A percentile compares a stretch with the other conserved stretches of the same genome.
Conservation (phyloP, 2,888 invertebrate species). For the Acrobasis suavella region DNA sequence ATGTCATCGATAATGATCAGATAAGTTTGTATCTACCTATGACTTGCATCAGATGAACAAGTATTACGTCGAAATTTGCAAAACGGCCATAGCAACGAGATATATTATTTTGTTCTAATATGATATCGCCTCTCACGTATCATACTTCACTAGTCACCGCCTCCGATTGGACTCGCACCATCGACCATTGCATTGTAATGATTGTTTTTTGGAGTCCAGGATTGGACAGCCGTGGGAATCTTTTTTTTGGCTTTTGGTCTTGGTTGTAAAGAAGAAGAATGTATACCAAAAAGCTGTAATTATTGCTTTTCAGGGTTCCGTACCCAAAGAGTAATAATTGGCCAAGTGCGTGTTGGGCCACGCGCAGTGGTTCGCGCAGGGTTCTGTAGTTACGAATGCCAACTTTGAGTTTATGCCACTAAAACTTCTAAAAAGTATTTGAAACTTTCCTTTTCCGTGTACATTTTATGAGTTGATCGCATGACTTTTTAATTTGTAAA, state of each 20-base stretch:
- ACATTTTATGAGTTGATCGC: no score
- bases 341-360: no score
- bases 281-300: no score
- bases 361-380: no score
- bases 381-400: no score
- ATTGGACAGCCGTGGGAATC: neutral
- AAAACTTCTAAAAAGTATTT: no score
- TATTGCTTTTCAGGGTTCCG: no score
- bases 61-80: constrained; percentile 3
- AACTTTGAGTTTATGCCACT: no score
- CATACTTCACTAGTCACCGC: constrained; percentile 3
- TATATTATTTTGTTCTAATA: constrained; percentile 7
- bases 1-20: neutral
- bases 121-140: constrained; percentile 1
- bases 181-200: neutral
- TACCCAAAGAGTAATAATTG: no score
- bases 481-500: no score
- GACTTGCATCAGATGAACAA: neutral
- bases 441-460: no score
- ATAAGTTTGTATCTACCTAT: neutral
- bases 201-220: neutral
- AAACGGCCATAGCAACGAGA: constrained; percentile 3
- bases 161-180: neutral
- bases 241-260: neutral
- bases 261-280: no score